These are phyloP conservation scores for Microcebus tavaratra DNA, from an alignment of 2,113 vertebrate species.

Conservation along the genomic window DNA sequence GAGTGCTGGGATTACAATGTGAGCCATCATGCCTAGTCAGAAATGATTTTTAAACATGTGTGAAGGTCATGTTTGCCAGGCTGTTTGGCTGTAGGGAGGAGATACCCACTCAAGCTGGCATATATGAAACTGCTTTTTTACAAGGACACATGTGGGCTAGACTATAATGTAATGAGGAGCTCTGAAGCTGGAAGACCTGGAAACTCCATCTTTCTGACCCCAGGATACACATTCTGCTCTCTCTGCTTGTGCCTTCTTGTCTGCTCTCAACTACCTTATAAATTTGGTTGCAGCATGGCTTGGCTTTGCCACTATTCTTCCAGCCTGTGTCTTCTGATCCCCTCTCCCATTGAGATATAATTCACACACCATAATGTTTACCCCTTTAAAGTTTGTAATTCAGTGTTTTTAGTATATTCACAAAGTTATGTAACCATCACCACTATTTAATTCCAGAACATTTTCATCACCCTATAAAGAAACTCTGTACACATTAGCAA, in stretches of 20 bases:
- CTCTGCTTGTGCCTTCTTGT: neutral
- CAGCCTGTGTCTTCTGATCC: neutral
- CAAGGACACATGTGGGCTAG: neutral
- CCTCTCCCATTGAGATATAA: neutral
- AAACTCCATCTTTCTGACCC: neutral
- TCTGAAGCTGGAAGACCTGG: neutral
- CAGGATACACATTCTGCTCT: neutral
- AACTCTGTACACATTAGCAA: neutral
- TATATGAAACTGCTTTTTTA: neutral
- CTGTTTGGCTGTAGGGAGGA: neutral
- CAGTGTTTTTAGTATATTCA: neutral
- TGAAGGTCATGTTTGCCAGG: neutral
- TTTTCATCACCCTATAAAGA: neutral
- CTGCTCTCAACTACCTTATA: neutral
- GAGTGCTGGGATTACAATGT: too few species aligned
- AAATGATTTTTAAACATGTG: constrained; percentile 33
- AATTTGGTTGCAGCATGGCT: neutral
- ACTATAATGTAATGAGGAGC: neutral
- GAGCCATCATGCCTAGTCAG: neutral
- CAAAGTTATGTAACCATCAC: neutral
- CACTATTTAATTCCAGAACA: neutral
- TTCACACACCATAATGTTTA: neutral
- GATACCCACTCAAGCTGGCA: neutral
- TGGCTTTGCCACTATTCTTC: neutral
- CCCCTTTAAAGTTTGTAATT: neutral